These are phyloP conservation scores for Eidolon helvum DNA, from an alignment of 2,113 vertebrate species.

Conservation along the genomic window DNA sequence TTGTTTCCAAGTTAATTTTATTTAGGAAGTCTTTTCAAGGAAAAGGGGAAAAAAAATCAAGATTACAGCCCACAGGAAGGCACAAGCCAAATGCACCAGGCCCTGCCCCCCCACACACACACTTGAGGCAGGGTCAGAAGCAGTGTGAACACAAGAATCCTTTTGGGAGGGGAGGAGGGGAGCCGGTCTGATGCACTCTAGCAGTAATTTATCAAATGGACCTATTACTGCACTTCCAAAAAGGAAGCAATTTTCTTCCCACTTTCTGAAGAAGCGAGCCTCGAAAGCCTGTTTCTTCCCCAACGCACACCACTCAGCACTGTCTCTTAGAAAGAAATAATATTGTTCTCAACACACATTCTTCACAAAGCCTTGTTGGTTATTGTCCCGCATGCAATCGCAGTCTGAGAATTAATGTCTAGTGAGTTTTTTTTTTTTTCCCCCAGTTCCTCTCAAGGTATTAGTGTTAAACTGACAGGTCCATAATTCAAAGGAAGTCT, in stretches of 20 bases:
- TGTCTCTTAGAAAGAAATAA: not conserved
- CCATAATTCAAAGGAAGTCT: not conserved
- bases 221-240: not conserved
- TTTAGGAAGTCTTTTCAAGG: not conserved
- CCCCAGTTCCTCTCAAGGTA: not conserved
- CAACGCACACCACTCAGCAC: accelerated
- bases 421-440: not conserved
- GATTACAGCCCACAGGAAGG: not conserved
- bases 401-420: not conserved
- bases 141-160: not conserved
- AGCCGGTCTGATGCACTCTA: accelerated
- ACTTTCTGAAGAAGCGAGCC: not conserved
- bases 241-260: conserved; percentile 17
- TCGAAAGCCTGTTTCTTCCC: not conserved
- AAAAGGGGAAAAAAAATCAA: not conserved
- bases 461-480: not conserved
- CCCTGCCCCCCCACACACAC: not conserved
- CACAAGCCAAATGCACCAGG: not conserved
- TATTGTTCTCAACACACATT: not conserved
- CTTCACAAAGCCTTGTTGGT: not conserved
- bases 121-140: not conserved
- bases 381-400: not conserved
- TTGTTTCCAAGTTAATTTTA: not conserved
- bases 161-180: not conserved
- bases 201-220: not conserved